Base-by-base conservation (phyloP, 2,113 vertebrate genomes). In the Poicephalus meyeri region DNA sequence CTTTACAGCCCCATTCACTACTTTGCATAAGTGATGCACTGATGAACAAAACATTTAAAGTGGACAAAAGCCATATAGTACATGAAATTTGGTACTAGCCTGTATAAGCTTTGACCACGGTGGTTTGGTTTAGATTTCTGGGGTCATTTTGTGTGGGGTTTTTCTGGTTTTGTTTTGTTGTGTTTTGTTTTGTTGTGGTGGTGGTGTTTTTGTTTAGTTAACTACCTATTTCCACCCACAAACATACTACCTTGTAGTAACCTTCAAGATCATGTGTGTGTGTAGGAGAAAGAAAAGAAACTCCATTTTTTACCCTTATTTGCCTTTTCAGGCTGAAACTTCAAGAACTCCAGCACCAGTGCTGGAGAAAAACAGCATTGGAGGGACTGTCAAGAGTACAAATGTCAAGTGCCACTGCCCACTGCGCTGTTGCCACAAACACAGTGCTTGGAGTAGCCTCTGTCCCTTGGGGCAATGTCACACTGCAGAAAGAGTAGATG, bases 201-300 rank as follows among this genome's bases (percentile, higher is more conserved):
- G 55, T n/a, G 33, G 33, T 20, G 28, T 1, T 35, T 68, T 52
- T 23, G 71, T 24, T 52, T 5, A 50, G 8, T 39, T 60, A 60
- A 56, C 58, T 39, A 13, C 53, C 53, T 46, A 35, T 68, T 91
- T 61, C 20, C 11, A 83, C 33, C 21, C 50, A 39, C 17, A 69
- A 73, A 55, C 41, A 55, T 20, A 50, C 24, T 64, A 28, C 29
- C 18, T 58, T 28, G 56, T 1, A 35, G 60, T 20, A 68, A 65
- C 11, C 50, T 52, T 65, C 37, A 93, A 58, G 7, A 37, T 58
- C 13, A 15, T 1, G 1, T 11, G 42, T 26, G 69, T 0, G 0
- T 16, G 17, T 15, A 58, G 20, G 12, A 78, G 20, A 70, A 81
- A 76, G 46, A 69, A 72, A 89, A 39, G 28, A 17, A 73, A 61